Evolutionary conservation across 2,888 invertebrate species (phyloP).

Genomic region (Panzeria rudis): DNA sequence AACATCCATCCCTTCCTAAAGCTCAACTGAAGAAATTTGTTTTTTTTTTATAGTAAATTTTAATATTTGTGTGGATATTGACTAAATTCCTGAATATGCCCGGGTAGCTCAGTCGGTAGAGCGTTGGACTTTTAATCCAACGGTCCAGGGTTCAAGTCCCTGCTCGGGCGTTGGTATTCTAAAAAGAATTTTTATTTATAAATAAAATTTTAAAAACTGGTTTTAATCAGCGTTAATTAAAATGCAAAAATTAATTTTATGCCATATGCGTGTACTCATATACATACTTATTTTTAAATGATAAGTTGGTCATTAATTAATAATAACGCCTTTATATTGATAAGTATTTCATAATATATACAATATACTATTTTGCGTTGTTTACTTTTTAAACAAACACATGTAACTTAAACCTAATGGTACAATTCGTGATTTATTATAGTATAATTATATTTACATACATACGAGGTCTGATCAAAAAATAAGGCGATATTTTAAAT

Average conservation of each 20-base stretch:
- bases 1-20: conserved; percentile 78
- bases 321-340: conserved; percentile 32
- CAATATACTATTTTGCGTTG: neutral
- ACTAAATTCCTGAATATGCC: too few species aligned
- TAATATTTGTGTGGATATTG: too few species aligned
- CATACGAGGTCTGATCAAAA: too few species aligned
- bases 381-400: conserved; percentile 13
- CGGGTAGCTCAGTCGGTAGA: conserved; percentile 84
- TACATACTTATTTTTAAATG: neutral
- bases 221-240: too few species aligned
- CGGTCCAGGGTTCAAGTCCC: conserved; percentile 84
- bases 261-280: neutral
- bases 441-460: too few species aligned
- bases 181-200: conserved; percentile 58
- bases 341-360: conserved; percentile 25
- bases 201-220: neutral
- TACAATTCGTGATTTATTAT: neutral
- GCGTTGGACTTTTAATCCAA: conserved; percentile 84
- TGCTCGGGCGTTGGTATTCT: conserved; percentile 83
- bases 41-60: too few species aligned
- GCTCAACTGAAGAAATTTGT: too few species aligned
- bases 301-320: conserved; percentile 28
- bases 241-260: neutral
- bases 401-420: neutral
- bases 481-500: too few species aligned